phyloP scores from a whole-genome alignment of 2,888 invertebrate genomes.

The Platypus cylindrus region DNA sequence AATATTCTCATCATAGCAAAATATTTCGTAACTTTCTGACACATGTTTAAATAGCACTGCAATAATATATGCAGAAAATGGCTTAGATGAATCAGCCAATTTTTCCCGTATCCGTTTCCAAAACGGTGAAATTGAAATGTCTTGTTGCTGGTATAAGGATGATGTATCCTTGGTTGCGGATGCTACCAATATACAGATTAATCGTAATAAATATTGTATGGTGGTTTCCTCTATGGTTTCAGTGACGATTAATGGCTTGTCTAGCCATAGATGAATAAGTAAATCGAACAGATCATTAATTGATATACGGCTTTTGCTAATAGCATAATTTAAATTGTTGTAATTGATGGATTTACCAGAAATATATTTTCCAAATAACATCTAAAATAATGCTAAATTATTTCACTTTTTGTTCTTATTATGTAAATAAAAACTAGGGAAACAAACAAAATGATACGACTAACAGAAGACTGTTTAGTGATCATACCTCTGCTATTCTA shows the following conservation, averaged over 20 bases:
- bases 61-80: slow-evolving; percentile 66
- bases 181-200: slow-evolving; percentile 52
- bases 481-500: too few relatives aligned
- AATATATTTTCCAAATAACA: slow-evolving; percentile 26
- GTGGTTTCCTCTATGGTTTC: slow-evolving; percentile 39
- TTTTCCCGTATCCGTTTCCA: slow-evolving; percentile 68
- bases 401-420: background rate
- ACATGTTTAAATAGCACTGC: slow-evolving; percentile 74
- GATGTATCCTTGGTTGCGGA: slow-evolving; percentile 42
- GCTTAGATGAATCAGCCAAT: slow-evolving; percentile 59
- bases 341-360: slow-evolving; percentile 20
- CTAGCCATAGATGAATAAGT: slow-evolving; percentile 59
- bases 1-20: slow-evolving; percentile 29
- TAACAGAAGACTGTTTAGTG: too few relatives aligned
- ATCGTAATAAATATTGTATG: slow-evolving; percentile 53
- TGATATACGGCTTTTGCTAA: slow-evolving; percentile 36
- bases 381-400: slow-evolving; percentile 5
- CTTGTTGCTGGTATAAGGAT: slow-evolving; percentile 45
- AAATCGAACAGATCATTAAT: slow-evolving; percentile 57
- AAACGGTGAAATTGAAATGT: slow-evolving; percentile 64
- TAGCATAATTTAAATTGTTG: slow-evolving; percentile 21
- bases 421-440: too few relatives aligned
- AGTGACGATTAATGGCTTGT: slow-evolving; percentile 41
- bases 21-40: slow-evolving; percentile 40
- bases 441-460: too few relatives aligned